phyloP scores from a whole-genome alignment of 2,113 vertebrate species.

The Pungitius pungitius region DNA sequence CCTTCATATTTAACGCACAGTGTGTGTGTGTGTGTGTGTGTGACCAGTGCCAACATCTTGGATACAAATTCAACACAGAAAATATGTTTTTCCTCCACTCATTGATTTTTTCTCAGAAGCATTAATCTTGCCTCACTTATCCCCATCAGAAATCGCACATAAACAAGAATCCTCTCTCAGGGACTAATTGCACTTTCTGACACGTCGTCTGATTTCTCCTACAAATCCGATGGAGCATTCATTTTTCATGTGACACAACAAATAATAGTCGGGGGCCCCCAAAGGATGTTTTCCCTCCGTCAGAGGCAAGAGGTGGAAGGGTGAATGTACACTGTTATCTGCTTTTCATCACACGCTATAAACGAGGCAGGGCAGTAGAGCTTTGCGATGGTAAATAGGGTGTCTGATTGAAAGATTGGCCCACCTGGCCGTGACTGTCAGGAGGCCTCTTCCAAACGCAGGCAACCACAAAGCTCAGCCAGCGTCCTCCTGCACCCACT shows the following conservation, averaged over 20 bases:
- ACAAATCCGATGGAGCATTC: conserved; percentile 25
- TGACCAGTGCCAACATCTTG: neutral
- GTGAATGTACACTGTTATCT: conserved; percentile 54
- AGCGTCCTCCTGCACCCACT: conserved; percentile 30
- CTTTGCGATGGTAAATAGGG: conserved; percentile 75
- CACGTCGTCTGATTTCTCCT: conserved; percentile 39
- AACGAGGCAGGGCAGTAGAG: conserved; percentile 70
- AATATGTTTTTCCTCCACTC: conserved; percentile 48
- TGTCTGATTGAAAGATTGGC: conserved; percentile 77
- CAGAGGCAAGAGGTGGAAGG: conserved; percentile 33
- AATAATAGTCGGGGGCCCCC: conserved; percentile 31
- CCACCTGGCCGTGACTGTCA: conserved; percentile 71
- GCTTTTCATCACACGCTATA: conserved; percentile 59
- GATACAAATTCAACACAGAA: conserved; percentile 41
- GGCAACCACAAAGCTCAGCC: conserved; percentile 63
- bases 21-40: neutral
- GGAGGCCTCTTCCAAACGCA: conserved; percentile 61
- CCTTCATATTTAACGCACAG: neutral
- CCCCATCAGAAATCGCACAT: conserved; percentile 49
- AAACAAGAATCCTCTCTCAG: conserved; percentile 30
- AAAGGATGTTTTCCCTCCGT: conserved; percentile 35
- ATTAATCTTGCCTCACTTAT: conserved; percentile 57
- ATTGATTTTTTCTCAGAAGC: conserved; percentile 53
- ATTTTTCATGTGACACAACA: conserved; percentile 44
- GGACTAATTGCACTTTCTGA: conserved; percentile 52